These are phyloP conservation scores for Acanthoscelides obtectus DNA, from an alignment of 2,888 invertebrate genomes.

Conservation along the genomic window DNA sequence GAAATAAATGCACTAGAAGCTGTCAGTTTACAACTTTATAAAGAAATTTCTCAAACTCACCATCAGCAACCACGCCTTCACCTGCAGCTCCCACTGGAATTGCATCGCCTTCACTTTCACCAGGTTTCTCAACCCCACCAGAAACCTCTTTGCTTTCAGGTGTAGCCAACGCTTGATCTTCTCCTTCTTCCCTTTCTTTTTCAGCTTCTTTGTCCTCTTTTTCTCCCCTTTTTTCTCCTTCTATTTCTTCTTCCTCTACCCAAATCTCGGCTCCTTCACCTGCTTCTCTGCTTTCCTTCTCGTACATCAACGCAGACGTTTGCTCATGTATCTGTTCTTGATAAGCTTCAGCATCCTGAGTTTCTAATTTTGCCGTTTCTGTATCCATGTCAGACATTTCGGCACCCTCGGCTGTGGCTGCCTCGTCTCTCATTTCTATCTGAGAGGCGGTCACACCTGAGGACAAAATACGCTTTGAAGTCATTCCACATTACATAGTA, in stretches of 20 bases:
- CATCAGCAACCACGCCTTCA: background rate
- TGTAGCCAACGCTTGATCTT: no score
- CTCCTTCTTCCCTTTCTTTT: no score
- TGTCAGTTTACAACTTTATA: no score
- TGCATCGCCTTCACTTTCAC: conserved; percentile 4
- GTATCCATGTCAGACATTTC: conserved; percentile 9
- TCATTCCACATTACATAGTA: no score
- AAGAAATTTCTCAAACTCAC: background rate
- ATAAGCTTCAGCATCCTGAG: background rate
- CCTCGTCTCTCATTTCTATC: background rate
- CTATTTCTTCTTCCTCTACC: background rate
- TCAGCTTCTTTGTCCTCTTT: no score
- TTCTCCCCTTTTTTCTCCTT: conserved; percentile 1
- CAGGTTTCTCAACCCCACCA: background rate
- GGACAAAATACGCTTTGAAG: no score
- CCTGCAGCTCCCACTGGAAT: conserved; percentile 2
- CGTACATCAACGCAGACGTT: background rate
- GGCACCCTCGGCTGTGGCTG: background rate
- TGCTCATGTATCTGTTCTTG: background rate
- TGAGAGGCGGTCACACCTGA: background rate
- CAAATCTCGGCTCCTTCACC: background rate
- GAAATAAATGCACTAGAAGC: no score
- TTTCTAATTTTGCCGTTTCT: background rate
- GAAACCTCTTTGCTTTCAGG: no score
- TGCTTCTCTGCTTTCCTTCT: conserved; percentile 4